Evolutionary conservation across 2,888 invertebrate species (phyloP), one percentile per base, ranked within the genome.

Genomic region (Agrochola macilenta): DNA sequence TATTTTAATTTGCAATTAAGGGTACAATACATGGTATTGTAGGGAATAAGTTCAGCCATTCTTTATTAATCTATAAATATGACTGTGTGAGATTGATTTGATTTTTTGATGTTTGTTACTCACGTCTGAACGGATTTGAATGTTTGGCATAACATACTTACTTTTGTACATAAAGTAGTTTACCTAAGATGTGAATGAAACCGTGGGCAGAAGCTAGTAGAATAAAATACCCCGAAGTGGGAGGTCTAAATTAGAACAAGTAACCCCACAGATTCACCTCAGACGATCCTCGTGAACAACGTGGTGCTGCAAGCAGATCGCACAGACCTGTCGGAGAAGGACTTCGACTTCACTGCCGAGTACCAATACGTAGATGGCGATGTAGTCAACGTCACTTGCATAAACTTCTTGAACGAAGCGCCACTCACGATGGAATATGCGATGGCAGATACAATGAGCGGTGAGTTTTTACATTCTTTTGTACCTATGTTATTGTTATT

Each of bases 271-370:
- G 81, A 1, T 0, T 2, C 68, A 0, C 52, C 68, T 39, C 84
- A 69, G 65, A 61, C 7, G 35, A 69, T 84, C 64, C 84, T 81
- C 43, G 80, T 81, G 35, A 81, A 84, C 60, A 58, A 61, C 23
- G 66, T 84, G 84, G 49, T 0, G 5, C 23, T 73, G 30, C 0
- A 49, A 20, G 30, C 23, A 65, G 20, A n/a, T 43, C 84, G 81
- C 12, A 61, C 65, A n/a, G 1, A 52, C 35, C 49, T 79, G 43
- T 57, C 69, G n/a, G 20, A 35, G 4, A 65, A 64, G 30, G 14
- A 52, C 9, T 0, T 57, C 11, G 84, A 81, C 65, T 69, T 69
- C 20, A 58, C 5, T 35, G 57, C 69, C 8, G 69, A 79, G 43
- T 81, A 81, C 57, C 54, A 35, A 5, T 81, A 79, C 43, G 65